These are phyloP conservation scores for Ageneiosus marmoratus DNA, from an alignment of 2,113 vertebrate genomes.

Conservation along the genomic window DNA sequence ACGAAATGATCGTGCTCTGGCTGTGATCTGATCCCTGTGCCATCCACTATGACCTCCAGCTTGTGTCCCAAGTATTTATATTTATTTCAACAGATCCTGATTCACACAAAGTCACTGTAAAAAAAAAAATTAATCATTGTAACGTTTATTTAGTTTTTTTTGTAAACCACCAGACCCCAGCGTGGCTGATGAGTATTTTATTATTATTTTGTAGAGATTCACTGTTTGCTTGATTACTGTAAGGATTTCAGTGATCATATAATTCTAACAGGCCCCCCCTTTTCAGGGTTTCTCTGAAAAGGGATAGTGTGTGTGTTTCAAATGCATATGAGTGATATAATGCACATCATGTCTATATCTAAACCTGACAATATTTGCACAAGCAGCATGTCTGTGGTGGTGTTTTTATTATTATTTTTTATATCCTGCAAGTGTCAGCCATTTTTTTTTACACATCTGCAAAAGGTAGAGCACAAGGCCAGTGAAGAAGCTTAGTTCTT, in stretches of 20 bases:
- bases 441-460: neutral
- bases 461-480: neutral
- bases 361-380: neutral
- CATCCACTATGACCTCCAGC: no score
- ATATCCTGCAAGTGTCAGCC: no score
- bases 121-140: neutral
- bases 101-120: neutral
- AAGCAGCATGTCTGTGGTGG: neutral
- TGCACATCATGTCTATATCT: neutral
- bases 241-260: neutral
- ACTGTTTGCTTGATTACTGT: neutral
- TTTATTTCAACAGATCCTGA: neutral
- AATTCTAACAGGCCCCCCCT: neutral
- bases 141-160: neutral
- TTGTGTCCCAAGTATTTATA: neutral
- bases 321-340: neutral
- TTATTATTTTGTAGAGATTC: no score
- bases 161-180: neutral
- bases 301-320: neutral
- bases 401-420: no score
- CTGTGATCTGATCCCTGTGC: neutral
- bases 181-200: neutral
- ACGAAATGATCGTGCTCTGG: neutral
- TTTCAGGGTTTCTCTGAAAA: neutral
- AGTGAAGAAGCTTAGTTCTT: no score